phyloP scores from a whole-genome alignment of 92 coral and sea anemone genomes.

The Phymanthus crucifer region DNA sequence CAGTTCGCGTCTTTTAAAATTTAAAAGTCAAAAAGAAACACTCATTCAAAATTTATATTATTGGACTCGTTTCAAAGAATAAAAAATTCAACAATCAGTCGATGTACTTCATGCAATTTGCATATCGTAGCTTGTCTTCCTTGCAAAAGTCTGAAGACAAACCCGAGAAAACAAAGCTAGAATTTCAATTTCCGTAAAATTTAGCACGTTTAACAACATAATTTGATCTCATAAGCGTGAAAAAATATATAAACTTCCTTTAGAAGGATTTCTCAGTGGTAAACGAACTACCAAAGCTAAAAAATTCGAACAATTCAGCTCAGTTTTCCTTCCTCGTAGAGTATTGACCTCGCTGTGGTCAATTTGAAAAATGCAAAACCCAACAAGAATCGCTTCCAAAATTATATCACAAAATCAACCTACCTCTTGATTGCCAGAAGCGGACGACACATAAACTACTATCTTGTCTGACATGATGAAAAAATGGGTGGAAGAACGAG shows the following conservation, averaged over 20 bases:
- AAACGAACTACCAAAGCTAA: neutral
- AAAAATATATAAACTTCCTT: neutral
- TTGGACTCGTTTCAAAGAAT: neutral
- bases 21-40: neutral
- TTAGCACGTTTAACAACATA: neutral
- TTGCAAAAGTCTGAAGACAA: neutral
- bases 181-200: neutral
- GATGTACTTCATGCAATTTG: neutral
- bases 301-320: neutral
- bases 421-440: conserved; percentile 63
- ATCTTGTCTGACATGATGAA: conserved; percentile 59
- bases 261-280: neutral
- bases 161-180: neutral
- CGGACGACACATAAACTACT: conserved; percentile 47
- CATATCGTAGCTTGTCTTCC: neutral
- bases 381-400: neutral
- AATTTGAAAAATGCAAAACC: neutral
- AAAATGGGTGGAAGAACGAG: neutral
- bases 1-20: neutral
- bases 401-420: neutral
- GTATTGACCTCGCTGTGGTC: neutral
- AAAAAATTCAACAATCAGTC: neutral
- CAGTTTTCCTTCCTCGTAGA: neutral
- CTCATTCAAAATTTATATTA: neutral
- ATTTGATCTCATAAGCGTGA: neutral